Base-by-base conservation (phyloP, 1,140 invertebrate species). In the Halyomorpha halys region DNA sequence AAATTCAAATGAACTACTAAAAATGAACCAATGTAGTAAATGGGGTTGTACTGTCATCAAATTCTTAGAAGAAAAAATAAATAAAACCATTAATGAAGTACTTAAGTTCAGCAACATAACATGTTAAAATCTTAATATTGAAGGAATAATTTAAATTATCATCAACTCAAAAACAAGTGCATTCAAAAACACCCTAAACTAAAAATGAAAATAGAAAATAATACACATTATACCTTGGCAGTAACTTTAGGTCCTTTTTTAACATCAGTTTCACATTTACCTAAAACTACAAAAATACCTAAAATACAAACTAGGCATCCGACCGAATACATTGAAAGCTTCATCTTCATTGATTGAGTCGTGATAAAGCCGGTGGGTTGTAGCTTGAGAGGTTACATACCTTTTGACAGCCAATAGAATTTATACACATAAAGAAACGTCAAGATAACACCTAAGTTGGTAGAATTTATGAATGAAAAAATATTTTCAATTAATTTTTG, bases 181-280 rank as follows among this genome's bases (percentile, higher is more conserved):
- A 21, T 59, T 59, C 1, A 21, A 34, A 25, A 59, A 21, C 9
- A 23, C 5, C 3, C 25, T n/a, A 27, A 34, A 27, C 25, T 21
- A 59, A 23, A 27, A 25, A 59, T 8, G 3, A 59, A 30, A 30
- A 30, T 30, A 8, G 8, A 3, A 30, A 30, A 25, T 1, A 25
- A 6, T 16, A n/a, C 5, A n/a, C n/a, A n/a, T n/a, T 14, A 18
- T 27, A 59, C 56, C 59, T 61, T 61, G 4, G 59, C 27, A 44
- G 59, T 61, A 2, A 61, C 59, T 61, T 61, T 61, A 1, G 59
- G 59, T 4, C 59, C 59, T 18, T 61, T 61, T 45, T 61, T 61
- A 44, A 86, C 86, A 82, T 39, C 34, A 6, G 34, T 11, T 11
- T 39, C 34, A 39, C 34, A 11, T 39, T 39, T 39, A 39, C 6